Evolutionary conservation across 2,888 invertebrate genomes (phyloP).

Genomic region (Psylliodes chrysocephalus): DNA sequence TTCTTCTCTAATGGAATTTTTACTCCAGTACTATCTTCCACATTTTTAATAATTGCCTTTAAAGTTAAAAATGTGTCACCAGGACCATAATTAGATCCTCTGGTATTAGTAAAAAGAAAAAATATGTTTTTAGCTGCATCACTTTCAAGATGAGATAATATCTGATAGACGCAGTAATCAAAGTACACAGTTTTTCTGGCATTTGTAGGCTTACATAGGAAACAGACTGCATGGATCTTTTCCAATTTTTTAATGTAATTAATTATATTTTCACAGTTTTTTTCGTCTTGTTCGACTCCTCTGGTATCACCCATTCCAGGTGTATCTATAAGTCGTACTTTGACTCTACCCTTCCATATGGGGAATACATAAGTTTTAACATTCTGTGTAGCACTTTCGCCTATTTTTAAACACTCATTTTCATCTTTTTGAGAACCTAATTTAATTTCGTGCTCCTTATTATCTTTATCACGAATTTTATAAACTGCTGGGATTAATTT

Average conservation of each 20-base stretch:
- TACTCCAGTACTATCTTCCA: conserved; percentile 48
- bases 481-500: conserved; percentile 55
- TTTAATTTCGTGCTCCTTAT: conserved; percentile 39
- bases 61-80: conserved; percentile 54
- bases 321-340: conserved; percentile 58
- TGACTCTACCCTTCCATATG: conserved; percentile 35
- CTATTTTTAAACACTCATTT: conserved; percentile 45
- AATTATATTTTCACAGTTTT: conserved; percentile 54
- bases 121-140: conserved; percentile 56
- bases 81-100: conserved; percentile 40
- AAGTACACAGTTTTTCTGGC: conserved; percentile 53
- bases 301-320: conserved; percentile 58
- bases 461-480: conserved; percentile 50
- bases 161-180: conserved; percentile 57
- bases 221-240: conserved; percentile 56
- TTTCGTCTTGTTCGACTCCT: conserved; percentile 46
- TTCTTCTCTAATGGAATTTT: conserved; percentile 43
- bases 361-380: conserved; percentile 52
- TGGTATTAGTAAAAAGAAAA: conserved; percentile 57
- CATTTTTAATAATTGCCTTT: conserved; percentile 47
- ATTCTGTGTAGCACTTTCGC: conserved; percentile 48
- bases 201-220: conserved; percentile 54
- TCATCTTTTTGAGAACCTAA: conserved; percentile 49
- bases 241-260: conserved; percentile 52
- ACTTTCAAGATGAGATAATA: conserved; percentile 57